A percentile compares a stretch with the other conserved stretches of the same genome.
Evolutionary conservation across 2,888 invertebrate species (phyloP).

Genomic region (Hirtodrosophila trivittata): DNA sequence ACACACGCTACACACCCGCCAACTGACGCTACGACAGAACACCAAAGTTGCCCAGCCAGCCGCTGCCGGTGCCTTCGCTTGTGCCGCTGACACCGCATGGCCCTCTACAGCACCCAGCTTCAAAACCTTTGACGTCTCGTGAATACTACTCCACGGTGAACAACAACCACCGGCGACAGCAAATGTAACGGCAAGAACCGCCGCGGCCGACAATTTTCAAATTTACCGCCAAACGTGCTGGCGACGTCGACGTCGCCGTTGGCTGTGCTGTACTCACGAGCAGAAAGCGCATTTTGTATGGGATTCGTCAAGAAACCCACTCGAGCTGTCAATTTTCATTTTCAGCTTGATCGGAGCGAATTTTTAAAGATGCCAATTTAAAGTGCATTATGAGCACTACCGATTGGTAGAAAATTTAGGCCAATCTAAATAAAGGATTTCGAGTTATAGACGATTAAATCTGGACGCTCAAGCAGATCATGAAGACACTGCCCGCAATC

Average conservation of each 20-base stretch:
- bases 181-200: conserved; percentile 33
- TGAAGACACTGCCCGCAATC: conserved; percentile 87
- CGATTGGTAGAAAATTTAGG: conserved; percentile 9
- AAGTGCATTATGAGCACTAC: conserved; percentile 33
- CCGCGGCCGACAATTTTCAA: conserved; percentile 81
- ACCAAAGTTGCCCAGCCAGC: conserved; percentile 47
- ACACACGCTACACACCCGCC: conserved; percentile 33
- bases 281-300: conserved; percentile 83
- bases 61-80: conserved; percentile 14
- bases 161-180: conserved; percentile 48
- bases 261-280: conserved; percentile 72
- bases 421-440: conserved; percentile 53
- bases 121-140: conserved; percentile 34
- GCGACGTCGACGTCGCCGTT: conserved; percentile 70
- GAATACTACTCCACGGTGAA: conserved; percentile 39
- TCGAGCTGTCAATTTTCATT: conserved; percentile 80
- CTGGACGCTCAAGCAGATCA: conserved; percentile 58
- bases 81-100: background rate
- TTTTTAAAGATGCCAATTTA: conserved; percentile 51
- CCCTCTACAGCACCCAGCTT: conserved; percentile 19
- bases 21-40: conserved; percentile 33
- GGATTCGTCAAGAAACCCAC: conserved; percentile 89
- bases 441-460: conserved; percentile 57
- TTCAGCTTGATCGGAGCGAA: conserved; percentile 75
- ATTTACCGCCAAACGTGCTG: conserved; percentile 83